Percentiles rank a stretch among this genome's conserved stretches.
phyloP scores from a whole-genome alignment of 2,797 vertebrate genomes.

The Galaxias olidus region DNA sequence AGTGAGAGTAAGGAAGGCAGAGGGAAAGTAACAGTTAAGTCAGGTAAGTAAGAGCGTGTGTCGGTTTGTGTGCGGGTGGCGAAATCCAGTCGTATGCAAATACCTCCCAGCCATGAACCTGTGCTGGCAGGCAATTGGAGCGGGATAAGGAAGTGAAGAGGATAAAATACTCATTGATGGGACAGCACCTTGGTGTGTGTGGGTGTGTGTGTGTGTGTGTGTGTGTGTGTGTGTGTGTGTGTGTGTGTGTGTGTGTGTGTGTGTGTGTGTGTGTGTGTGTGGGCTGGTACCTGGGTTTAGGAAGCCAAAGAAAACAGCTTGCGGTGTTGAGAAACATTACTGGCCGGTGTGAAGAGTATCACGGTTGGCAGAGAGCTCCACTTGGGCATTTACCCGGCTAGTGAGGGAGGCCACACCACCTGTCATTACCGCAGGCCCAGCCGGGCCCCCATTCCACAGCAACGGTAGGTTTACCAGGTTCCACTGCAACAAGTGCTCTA shows the following conservation, averaged over 20 bases:
- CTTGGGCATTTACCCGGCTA: neutral
- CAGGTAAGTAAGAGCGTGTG: constrained; percentile 17
- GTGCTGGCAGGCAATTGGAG: constrained; percentile 61
- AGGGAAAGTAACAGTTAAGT: constrained; percentile 17
- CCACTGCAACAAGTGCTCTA: too few species aligned
- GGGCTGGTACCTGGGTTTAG: constrained; percentile 35
- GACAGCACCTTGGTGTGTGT: constrained; percentile 51
- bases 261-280: constrained; percentile 26
- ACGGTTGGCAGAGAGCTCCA: constrained; percentile 25
- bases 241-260: too few species aligned
- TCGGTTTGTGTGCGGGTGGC: constrained; percentile 47
- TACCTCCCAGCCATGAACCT: constrained; percentile 46
- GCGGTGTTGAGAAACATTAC: constrained; percentile 9
- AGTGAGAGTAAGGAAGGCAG: neutral
- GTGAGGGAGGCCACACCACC: constrained; percentile 38
- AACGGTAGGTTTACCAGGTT: constrained; percentile 60
- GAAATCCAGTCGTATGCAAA: constrained; percentile 63
- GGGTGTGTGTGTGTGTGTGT: constrained; percentile 10
- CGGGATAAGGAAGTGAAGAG: constrained; percentile 67
- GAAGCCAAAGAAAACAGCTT: constrained; percentile 24
- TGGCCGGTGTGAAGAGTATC: neutral
- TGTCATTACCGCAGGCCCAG: constrained; percentile 30
- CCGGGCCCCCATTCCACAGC: constrained; percentile 40
- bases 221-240: too few species aligned
- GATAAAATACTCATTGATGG: constrained; percentile 67